phyloP scores from a whole-genome alignment of 2,113 vertebrate genomes.

The Miniopterus natalensis region DNA sequence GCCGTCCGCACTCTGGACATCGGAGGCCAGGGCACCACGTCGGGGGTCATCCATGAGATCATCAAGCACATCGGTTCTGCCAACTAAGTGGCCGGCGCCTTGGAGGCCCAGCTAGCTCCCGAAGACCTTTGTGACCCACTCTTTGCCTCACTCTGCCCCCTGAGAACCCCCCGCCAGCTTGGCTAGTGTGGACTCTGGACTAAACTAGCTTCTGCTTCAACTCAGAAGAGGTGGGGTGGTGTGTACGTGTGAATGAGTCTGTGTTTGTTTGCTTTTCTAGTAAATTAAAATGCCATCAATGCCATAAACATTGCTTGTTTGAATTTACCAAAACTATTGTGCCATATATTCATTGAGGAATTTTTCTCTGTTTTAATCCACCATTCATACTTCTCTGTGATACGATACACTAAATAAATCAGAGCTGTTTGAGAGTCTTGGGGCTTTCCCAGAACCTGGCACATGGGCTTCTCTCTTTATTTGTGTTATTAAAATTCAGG shows the following conservation, averaged over 20 bases:
- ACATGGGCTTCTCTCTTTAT: constrained; percentile 49
- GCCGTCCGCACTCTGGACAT: constrained; percentile 90
- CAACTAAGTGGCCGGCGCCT: neutral
- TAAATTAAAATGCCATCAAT: neutral
- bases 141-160: neutral
- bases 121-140: neutral
- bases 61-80: constrained; percentile 73
- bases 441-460: neutral
- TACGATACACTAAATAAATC: neutral
- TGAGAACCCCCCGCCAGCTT: neutral
- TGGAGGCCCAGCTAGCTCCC: neutral
- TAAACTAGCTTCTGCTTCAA: neutral
- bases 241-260: neutral
- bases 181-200: neutral
- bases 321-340: neutral
- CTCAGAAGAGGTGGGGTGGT: neutral
- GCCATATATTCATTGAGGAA: neutral
- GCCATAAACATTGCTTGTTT: neutral
- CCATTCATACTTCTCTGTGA: constrained; percentile 56
- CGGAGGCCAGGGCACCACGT: constrained; percentile 90
- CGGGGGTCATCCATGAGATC: constrained; percentile 89
- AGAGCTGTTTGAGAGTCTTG: neutral
- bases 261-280: neutral
- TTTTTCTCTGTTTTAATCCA: constrained; percentile 20
- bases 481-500: constrained; percentile 34